Evolutionary conservation across 2,797 vertebrate genomes (phyloP), one percentile per base, ranked within the genome.

Genomic region (Alfaro cultratus): DNA sequence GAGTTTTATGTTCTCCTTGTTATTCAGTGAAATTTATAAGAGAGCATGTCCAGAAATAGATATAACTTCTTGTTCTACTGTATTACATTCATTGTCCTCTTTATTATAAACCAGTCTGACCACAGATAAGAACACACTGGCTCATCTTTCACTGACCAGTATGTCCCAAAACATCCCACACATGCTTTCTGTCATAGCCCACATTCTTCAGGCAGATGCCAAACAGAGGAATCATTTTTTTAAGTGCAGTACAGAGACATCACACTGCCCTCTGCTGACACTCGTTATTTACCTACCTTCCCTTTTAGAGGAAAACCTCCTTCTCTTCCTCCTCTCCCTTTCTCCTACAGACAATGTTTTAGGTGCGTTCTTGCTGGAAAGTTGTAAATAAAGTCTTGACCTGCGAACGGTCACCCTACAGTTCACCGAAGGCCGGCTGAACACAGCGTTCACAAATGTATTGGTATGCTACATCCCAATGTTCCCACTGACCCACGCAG

Each of bases 241-340:
- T 51, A 39, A 16, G 51, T 77, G 9, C 6, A 36, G 51, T 64
- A 57, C 73, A 6, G 47, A 85, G 78, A 86, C 80, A 77, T 75
- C 81, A 88, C 77, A 85, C 83, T 88, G 90, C 89, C 91, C 87
- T 87, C 90, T 92, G 83, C 89, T 93, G 93, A 86, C 81, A 46
- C 18, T 64, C 18, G 10, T 85, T 23, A 73, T 72, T 82, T 55
- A 62, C 76, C 76, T 51, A 2, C 45, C 74, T 73, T 31, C 67
- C 39, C 31, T 23, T 41, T 21, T 67, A 34, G 43, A 49, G 29
- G 34, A 29, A 78, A 76, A 23, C 26, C 73, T 79, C 84, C 77
- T 85, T 80, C 64, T 45, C 45, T 73, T 83, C 82, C 78, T 85
- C 82, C 68, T 10, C 78, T 67, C 71, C 82, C 81, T 87, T 79